Conservation (phyloP, 2,113 vertebrate genomes). For the Geococcyx californianus region DNA sequence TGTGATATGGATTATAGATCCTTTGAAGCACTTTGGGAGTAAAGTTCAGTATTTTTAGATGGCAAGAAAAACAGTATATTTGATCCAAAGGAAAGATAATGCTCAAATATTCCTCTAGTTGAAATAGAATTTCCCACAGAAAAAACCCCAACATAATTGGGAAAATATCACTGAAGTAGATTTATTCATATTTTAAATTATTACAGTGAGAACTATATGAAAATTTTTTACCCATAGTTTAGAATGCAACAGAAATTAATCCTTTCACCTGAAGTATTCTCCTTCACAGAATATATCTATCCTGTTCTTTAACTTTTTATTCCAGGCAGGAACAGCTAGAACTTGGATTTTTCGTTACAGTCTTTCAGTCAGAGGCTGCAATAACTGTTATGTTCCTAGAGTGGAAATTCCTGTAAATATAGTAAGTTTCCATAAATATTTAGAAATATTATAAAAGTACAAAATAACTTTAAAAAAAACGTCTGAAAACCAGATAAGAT, state of each 20-base stretch:
- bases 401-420: not conserved
- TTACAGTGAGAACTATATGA: not conserved
- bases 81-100: not conserved
- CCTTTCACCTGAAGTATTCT: not conserved
- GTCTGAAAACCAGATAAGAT: not conserved
- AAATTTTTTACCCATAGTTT: not conserved
- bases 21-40: not conserved
- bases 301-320: not conserved
- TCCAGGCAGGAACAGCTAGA: not conserved
- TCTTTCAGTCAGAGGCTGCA: not conserved
- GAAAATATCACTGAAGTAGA: not conserved
- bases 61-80: not conserved
- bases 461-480: not conserved
- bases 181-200: not conserved
- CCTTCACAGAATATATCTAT: not conserved
- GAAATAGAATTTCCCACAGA: not conserved
- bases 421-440: not conserved
- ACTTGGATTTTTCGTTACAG: not conserved
- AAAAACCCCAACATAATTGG: not conserved
- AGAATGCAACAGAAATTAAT: not conserved
- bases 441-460: not conserved
- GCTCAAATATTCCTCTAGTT: not conserved
- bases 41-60: not conserved
- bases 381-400: not conserved
- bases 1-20: rapidly evolving